Evolutionary conservation across 2,888 invertebrate genomes (phyloP).

Genomic region (Chirona hameri): DNA sequence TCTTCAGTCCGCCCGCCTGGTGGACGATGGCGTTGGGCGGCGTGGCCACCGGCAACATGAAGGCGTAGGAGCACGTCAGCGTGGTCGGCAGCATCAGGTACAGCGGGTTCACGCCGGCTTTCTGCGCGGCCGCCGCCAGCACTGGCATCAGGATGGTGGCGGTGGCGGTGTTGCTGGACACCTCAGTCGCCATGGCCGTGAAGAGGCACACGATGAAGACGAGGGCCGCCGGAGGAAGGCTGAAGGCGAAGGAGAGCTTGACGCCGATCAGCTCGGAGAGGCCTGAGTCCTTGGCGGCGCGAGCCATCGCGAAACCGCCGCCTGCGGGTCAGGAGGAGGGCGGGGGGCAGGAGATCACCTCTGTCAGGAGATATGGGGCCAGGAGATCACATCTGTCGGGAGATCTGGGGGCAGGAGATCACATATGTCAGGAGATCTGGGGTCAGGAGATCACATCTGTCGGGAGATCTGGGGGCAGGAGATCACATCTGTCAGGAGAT

Average conservation of each 20-base stretch:
- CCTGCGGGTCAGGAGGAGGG: slow-evolving; percentile 45
- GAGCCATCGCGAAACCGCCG: slow-evolving; percentile 87
- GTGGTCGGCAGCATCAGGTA: slow-evolving; percentile 51
- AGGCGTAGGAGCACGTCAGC: slow-evolving; percentile 51
- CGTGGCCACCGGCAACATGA: slow-evolving; percentile 53
- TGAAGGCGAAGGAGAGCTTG: slow-evolving; percentile 52
- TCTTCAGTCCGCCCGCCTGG: slow-evolving; percentile 42
- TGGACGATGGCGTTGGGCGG: slow-evolving; percentile 55
- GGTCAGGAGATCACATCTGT: too few species aligned
- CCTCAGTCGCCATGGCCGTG: slow-evolving; percentile 78
- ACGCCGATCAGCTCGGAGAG: slow-evolving; percentile 72
- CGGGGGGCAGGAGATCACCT: too few species aligned
- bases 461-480: too few species aligned
- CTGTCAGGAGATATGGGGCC: too few species aligned
- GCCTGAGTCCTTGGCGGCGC: slow-evolving; percentile 74
- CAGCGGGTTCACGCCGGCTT: slow-evolving; percentile 46
- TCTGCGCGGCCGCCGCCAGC: slow-evolving; percentile 66
- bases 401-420: too few species aligned
- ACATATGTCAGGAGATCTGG: too few species aligned
- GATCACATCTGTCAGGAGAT: too few species aligned
- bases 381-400: too few species aligned
- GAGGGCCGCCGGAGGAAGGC: slow-evolving; percentile 62
- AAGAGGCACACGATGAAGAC: slow-evolving; percentile 71
- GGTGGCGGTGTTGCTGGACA: slow-evolving; percentile 86
- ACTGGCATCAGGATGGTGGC: slow-evolving; percentile 84